These are phyloP conservation scores for Cheilinus undulatus DNA, from an alignment of 2,113 vertebrate genomes.

Conservation along the genomic window DNA sequence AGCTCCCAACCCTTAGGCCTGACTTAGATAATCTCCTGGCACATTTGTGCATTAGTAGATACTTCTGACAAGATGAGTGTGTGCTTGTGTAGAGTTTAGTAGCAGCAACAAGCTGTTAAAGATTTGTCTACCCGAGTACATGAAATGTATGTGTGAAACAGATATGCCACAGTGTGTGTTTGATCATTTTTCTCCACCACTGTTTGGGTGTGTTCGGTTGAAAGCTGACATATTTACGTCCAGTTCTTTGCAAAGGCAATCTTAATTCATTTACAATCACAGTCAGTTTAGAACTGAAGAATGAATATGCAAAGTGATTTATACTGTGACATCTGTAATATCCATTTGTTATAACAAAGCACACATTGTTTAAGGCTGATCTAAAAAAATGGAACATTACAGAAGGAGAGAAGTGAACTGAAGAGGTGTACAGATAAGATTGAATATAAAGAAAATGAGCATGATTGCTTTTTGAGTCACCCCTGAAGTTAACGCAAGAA, in stretches of 20 bases:
- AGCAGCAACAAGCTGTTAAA: not conserved
- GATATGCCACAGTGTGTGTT: not conserved
- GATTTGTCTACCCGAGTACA: not conserved
- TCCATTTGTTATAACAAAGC: constrained; percentile 31
- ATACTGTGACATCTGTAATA: constrained; percentile 1
- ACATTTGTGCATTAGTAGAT: constrained; percentile 9
- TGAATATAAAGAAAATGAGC: not conserved
- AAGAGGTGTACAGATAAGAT: not conserved
- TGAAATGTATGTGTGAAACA: not conserved
- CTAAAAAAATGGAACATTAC: constrained; percentile 15
- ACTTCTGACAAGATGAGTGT: not conserved
- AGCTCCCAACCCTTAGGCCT: not conserved
- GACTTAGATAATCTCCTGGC: constrained; percentile 11
- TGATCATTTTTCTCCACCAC: not conserved
- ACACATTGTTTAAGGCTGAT: constrained; percentile 6
- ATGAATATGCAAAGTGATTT: constrained; percentile 15
- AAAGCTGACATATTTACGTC: not conserved
- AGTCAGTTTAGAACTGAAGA: not conserved
- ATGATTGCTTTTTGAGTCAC: not conserved
- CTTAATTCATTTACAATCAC: not conserved
- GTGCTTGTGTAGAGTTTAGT: not conserved
- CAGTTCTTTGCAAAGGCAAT: constrained; percentile 19
- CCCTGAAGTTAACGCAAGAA: not conserved
- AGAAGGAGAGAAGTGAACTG: not conserved
- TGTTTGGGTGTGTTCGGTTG: constrained; percentile 8